phyloP scores from a whole-genome alignment of 2,797 vertebrate genomes.

The Falco columbarius region DNA sequence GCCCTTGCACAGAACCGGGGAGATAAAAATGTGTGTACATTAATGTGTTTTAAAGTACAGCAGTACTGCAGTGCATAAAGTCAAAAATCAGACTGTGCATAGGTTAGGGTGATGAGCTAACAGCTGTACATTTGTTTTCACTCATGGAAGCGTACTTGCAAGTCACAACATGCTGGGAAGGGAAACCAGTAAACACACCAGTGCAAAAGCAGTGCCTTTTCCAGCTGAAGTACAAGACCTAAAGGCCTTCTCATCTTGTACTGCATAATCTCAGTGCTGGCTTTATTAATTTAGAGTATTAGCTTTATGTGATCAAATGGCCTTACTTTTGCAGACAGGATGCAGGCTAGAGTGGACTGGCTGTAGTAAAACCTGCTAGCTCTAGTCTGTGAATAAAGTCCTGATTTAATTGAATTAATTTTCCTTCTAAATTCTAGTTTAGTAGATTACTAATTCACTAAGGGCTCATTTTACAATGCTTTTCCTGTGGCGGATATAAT shows the following conservation, averaged over 20 bases:
- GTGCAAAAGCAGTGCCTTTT: not conserved
- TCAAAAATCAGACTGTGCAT: rapidly evolving
- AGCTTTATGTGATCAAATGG: not conserved
- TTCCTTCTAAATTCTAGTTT: not conserved
- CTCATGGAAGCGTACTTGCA: not conserved
- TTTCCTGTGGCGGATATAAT: not conserved
- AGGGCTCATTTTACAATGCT: not conserved
- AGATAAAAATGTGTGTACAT: rapidly evolving
- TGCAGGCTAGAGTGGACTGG: not conserved
- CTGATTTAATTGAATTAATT: not conserved
- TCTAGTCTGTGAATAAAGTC: not conserved
- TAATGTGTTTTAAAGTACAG: rapidly evolving
- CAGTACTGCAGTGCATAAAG: rapidly evolving
- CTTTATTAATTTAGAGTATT: not conserved
- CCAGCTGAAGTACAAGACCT: not conserved
- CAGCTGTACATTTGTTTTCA: not conserved
- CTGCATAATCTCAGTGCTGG: not conserved
- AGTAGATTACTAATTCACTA: not conserved
- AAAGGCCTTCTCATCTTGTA: not conserved
- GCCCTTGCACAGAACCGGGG: rapidly evolving
- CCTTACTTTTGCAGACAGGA: not conserved
- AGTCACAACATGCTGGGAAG: not conserved
- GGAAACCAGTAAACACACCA: not conserved
- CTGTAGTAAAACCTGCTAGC: not conserved
- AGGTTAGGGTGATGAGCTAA: not conserved